A percentile compares a stretch with the other conserved stretches of the same genome.
phyloP scores from a whole-genome alignment of 2,113 vertebrate genomes.

The Oreotrochilus melanogaster region DNA sequence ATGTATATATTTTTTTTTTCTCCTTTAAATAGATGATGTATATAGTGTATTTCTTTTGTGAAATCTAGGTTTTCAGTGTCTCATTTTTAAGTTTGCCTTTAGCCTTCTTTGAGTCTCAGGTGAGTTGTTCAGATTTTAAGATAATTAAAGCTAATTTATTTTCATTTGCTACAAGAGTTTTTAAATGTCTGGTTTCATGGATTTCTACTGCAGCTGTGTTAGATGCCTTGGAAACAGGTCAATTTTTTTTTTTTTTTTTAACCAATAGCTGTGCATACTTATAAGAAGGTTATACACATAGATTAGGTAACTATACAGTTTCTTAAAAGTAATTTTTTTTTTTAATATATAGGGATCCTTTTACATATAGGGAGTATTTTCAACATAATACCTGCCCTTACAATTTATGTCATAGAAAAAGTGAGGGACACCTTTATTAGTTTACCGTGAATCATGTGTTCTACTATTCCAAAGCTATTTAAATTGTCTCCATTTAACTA shows the following conservation, averaged over 20 bases:
- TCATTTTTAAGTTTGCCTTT: neutral
- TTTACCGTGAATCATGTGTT: neutral
- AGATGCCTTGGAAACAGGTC: neutral
- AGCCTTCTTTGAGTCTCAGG: neutral
- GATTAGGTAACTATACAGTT: neutral
- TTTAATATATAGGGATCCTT: neutral
- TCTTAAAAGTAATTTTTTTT: neutral
- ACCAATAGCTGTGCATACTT: neutral
- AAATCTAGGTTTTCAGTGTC: neutral
- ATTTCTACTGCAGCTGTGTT: neutral
- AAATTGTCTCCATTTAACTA: conserved; percentile 33
- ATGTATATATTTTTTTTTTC: neutral
- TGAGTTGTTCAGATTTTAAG: neutral
- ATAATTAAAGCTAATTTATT: neutral
- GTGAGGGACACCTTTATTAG: neutral
- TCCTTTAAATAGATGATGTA: neutral
- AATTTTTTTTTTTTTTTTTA: neutral
- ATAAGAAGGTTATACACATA: neutral
- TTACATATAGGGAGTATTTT: neutral
- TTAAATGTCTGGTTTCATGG: neutral
- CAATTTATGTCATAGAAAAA: neutral
- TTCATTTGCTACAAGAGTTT: neutral
- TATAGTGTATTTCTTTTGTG: neutral
- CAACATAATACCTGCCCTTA: neutral
- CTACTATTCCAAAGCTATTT: neutral